Evolutionary conservation across 2,113 vertebrate genomes (phyloP).

Genomic region (Agelaius phoeniceus): DNA sequence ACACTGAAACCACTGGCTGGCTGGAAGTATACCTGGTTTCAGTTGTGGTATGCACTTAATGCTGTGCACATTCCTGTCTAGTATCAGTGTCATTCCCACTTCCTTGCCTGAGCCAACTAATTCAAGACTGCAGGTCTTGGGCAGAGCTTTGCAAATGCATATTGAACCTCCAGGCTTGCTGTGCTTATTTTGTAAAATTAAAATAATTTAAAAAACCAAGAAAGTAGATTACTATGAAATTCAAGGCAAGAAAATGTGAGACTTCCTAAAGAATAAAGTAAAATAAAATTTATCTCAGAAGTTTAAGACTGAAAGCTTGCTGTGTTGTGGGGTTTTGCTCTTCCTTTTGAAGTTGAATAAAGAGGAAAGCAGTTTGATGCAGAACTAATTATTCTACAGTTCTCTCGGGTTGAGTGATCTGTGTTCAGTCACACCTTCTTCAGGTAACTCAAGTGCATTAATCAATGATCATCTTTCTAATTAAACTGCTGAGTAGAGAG

Average conservation of each 20-base stretch:
- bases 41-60: neutral
- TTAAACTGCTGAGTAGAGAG: neutral
- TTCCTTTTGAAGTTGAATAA: neutral
- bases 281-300: neutral
- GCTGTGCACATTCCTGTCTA: neutral
- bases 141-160: neutral
- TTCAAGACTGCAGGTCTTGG: neutral
- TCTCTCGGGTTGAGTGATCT: neutral
- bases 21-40: neutral
- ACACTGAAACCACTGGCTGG: neutral
- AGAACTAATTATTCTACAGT: neutral
- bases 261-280: neutral
- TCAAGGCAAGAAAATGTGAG: neutral
- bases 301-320: neutral
- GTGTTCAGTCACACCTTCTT: slow-evolving; percentile 22
- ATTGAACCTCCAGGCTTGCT: neutral
- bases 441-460: slow-evolving; percentile 12
- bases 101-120: neutral
- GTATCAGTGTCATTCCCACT: neutral
- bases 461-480: slow-evolving; percentile 23
- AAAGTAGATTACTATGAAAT: neutral
- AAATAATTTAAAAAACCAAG: neutral
- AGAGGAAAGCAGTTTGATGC: neutral
- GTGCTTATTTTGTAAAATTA: neutral
- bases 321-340: neutral